A percentile compares a stretch with the other conserved stretches of the same genome.
phyloP scores from a whole-genome alignment of 2,113 vertebrate genomes.

The Petroica traversi region DNA sequence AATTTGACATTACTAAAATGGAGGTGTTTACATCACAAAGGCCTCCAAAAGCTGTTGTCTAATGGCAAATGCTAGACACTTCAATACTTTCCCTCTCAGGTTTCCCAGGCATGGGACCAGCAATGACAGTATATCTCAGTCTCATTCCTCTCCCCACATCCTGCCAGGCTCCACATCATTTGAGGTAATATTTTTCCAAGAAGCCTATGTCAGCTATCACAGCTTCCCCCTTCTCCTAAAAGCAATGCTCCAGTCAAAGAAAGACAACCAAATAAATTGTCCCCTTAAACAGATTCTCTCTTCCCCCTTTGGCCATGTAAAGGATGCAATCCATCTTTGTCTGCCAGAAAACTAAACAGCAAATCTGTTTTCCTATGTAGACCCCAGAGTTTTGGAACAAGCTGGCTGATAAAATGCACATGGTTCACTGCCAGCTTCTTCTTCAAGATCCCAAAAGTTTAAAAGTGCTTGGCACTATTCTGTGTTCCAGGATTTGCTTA shows the following conservation, averaged over 20 bases:
- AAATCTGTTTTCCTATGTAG: slow-evolving; percentile 3
- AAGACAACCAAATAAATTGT: neutral
- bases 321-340: slow-evolving; percentile 5
- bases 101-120: neutral
- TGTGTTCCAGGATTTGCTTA: neutral
- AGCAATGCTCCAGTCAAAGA: neutral
- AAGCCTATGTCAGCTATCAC: neutral
- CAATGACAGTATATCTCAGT: neutral
- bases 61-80: neutral
- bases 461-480: neutral
- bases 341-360: neutral
- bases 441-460: neutral
- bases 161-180: neutral
- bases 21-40: neutral
- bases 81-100: neutral
- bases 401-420: neutral
- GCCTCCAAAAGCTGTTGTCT: neutral
- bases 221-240: neutral
- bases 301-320: neutral
- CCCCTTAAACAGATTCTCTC: neutral
- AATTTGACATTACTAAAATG: neutral
- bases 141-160: neutral
- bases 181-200: neutral
- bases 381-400: slow-evolving; percentile 5
- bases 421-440: neutral